These are phyloP conservation scores for Meriones psammophilus DNA, from an alignment of 2,797 vertebrate species.

Conservation along the genomic window DNA sequence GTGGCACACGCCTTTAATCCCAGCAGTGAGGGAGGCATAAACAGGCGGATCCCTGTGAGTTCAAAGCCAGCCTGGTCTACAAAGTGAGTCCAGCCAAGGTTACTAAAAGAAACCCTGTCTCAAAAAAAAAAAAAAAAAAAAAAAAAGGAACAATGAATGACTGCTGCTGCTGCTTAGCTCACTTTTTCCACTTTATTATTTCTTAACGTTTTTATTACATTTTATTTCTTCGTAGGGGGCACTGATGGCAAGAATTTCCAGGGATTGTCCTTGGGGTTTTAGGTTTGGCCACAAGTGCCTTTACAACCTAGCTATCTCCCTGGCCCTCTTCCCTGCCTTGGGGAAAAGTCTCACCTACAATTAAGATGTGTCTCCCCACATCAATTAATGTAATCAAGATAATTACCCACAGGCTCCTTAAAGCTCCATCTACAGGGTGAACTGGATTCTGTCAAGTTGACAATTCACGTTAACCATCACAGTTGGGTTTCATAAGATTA, in stretches of 20 bases:
- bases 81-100: no score
- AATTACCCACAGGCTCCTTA: neutral
- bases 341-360: neutral
- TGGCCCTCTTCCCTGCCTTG: neutral
- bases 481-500: neutral
- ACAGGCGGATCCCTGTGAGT: no score
- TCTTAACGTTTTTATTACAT: neutral
- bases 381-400: neutral
- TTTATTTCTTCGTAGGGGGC: neutral
- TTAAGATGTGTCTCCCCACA: neutral
- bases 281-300: neutral
- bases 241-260: neutral
- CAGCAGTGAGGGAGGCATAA: no score
- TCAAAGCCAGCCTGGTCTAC: no score
- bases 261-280: neutral
- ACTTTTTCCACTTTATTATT: neutral
- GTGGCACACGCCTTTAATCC: no score
- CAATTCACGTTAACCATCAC: neutral
- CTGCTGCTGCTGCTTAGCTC: neutral
- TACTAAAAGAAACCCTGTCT: neutral
- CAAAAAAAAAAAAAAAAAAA: neutral
- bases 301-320: neutral
- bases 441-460: neutral
- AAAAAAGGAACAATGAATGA: neutral
- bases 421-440: neutral